A percentile compares a stretch with the other conserved stretches of the same genome.
These are phyloP conservation scores for Botrylloides violaceus DNA, from an alignment of 23 tunicate species.

Conservation along the genomic window DNA sequence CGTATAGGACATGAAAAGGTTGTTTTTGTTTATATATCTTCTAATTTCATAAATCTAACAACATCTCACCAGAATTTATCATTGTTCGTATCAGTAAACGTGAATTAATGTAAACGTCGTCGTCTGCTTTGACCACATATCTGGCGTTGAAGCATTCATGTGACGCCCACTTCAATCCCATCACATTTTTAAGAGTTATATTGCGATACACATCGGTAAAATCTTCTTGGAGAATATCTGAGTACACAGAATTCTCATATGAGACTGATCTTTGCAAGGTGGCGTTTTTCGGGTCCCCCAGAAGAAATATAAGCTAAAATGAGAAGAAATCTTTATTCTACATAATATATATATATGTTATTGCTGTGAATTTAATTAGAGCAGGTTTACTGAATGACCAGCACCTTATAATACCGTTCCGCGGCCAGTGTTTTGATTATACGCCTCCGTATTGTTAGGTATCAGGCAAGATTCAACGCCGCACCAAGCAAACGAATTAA, in stretches of 20 bases:
- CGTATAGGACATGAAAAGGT: slow-evolving; percentile 2
- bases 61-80: slow-evolving; percentile 4
- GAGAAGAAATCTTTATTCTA: too few species aligned
- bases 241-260: slow-evolving; percentile 17
- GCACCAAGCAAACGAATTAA: too few species aligned
- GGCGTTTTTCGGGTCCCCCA: slow-evolving; percentile 40
- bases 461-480: too few species aligned
- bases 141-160: slow-evolving; percentile 34
- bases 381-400: too few species aligned
- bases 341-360: too few species aligned
- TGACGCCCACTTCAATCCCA: slow-evolving; percentile 64
- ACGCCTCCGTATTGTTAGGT: too few species aligned
- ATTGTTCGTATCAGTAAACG: not conserved
- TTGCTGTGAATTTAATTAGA: too few species aligned
- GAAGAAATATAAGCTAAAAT: slow-evolving; percentile 43
- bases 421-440: too few species aligned
- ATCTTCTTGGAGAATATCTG: slow-evolving; percentile 50
- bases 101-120: slow-evolving; percentile 43
- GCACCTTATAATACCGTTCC: too few species aligned
- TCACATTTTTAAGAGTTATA: slow-evolving; percentile 58
- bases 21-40: not conserved
- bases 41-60: not conserved
- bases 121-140: slow-evolving; percentile 42
- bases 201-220: slow-evolving; percentile 62
- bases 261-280: slow-evolving; percentile 20